Evolutionary conservation across 2,888 invertebrate species (phyloP), one percentile per base, ranked within the genome.

Genomic region (Drosophila atripex): DNA sequence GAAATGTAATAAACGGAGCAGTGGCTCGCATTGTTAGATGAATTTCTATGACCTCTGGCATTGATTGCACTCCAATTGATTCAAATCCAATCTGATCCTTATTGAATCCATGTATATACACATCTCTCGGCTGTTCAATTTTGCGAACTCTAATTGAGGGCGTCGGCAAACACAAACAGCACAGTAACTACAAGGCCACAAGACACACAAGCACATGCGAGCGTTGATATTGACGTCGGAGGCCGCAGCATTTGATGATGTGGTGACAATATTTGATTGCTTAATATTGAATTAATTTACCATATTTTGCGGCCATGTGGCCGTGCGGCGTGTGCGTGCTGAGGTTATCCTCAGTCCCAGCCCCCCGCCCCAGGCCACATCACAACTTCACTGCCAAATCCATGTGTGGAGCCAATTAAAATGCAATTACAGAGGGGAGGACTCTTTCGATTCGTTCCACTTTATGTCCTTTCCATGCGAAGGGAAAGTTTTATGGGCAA

Each of bases 221-320:
- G 25, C 43, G 30, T 7, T 14, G 35, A 53, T 70, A 70, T 71
- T 70, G 71, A 70, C 71, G 25, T 56, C 63, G 45, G 52, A 53
- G 51, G 79, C 82, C 79, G 56, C 86, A 76, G 85, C 75, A 69
- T 74, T 86, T 80, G 76, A 85, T 79, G 76, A 77, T 82, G 87
- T 82, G 79, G 87, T 54, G 77, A 82, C 87, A 84, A 82, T 87
- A 85, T 87, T 84, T 87, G 87, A 84, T 82, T 85, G 80, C 80
- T 69, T 76, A 84, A 84, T 87, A 87, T 82, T 79, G 80, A 87
- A 87, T 87, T 84, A 84, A 85, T 84, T 84, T 85, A 75, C 68
- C 87, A 77, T 72, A 77, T 68, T 70, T 77, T 84, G 87, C 61
- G 83, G 87, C 70, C 65, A 38, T n/a, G 35, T 14, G 28, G 28